A percentile compares a stretch with the other conserved stretches of the same genome.
Evolutionary conservation across 2,888 invertebrate genomes (phyloP).

Genomic region (Spisula subtruncata): DNA sequence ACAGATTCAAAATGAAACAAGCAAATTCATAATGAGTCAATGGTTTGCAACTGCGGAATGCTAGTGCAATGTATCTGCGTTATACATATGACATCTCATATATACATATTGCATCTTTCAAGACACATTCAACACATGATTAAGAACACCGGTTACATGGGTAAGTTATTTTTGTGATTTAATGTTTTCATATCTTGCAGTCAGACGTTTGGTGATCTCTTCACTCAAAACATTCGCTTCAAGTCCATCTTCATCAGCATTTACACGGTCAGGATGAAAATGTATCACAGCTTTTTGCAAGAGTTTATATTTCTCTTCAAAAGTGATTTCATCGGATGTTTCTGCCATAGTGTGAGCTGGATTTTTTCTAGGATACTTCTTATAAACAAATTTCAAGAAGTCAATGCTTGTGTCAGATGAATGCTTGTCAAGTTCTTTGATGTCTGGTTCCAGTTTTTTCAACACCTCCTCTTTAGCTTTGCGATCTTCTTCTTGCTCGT

Average conservation of each 20-base stretch:
- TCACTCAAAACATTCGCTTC: slow-evolving; percentile 77
- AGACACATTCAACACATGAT: too few relatives aligned
- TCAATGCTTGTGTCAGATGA: slow-evolving; percentile 46
- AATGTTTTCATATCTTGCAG: slow-evolving; percentile 65
- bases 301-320: slow-evolving; percentile 66
- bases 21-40: too few relatives aligned
- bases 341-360: slow-evolving; percentile 64
- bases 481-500: slow-evolving; percentile 69
- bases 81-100: too few relatives aligned
- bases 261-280: slow-evolving; percentile 79
- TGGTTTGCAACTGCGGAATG: too few relatives aligned
- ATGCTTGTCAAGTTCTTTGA: slow-evolving; percentile 62
- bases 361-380: slow-evolving; percentile 73
- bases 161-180: slow-evolving; percentile 22
- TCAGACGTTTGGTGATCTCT: slow-evolving; percentile 79
- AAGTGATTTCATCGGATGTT: slow-evolving; percentile 12
- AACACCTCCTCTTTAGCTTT: slow-evolving; percentile 61
- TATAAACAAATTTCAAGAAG: slow-evolving; percentile 74
- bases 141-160: too few relatives aligned
- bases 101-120: too few relatives aligned
- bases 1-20: too few relatives aligned
- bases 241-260: slow-evolving; percentile 68
- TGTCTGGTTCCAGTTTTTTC: slow-evolving; percentile 66
- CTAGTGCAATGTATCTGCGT: too few relatives aligned
- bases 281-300: slow-evolving; percentile 76